A percentile compares a stretch with the other conserved stretches of the same genome.
Conservation (phyloP, 1,140 invertebrate genomes). For the Caenorhabditis remanei region DNA sequence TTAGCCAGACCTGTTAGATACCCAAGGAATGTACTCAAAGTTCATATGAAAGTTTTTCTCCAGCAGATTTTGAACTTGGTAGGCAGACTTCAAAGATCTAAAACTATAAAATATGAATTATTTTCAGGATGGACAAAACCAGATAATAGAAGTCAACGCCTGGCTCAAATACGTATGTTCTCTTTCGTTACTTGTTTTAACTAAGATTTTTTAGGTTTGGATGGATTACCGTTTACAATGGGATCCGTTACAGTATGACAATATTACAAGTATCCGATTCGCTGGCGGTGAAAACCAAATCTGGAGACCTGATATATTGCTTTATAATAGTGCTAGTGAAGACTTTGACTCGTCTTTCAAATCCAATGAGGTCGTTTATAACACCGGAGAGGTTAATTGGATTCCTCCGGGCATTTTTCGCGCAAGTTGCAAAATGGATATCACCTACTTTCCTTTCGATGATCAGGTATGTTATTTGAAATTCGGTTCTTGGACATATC, state of each 20-base stretch:
- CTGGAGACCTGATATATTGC: conserved; percentile 98
- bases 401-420: conserved; percentile 90
- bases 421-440: conserved; percentile 84
- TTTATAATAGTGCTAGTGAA: conserved; percentile 99
- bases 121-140: conserved; percentile 70
- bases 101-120: neutral
- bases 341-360: conserved; percentile 96
- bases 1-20: conserved; percentile 67
- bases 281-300: conserved; percentile 83
- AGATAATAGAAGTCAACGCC: conserved; percentile 71
- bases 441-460: conserved; percentile 99
- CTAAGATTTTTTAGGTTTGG: conserved; percentile 64
- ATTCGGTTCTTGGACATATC: conserved; percentile 96
- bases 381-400: conserved; percentile 93
- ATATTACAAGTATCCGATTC: conserved; percentile 66
- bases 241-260: conserved; percentile 67
- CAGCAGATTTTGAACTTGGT: conserved; percentile 69
- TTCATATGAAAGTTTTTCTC: conserved; percentile 68
- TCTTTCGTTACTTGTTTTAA: neutral
- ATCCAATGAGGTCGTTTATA: conserved; percentile 94
- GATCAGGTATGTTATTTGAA: conserved; percentile 83
- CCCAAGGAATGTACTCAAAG: conserved; percentile 52
- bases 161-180: conserved; percentile 70
- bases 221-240: conserved; percentile 68
- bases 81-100: neutral